phyloP scores from a whole-genome alignment of 2,797 vertebrate species.

The Sphenopsis melanotis region DNA sequence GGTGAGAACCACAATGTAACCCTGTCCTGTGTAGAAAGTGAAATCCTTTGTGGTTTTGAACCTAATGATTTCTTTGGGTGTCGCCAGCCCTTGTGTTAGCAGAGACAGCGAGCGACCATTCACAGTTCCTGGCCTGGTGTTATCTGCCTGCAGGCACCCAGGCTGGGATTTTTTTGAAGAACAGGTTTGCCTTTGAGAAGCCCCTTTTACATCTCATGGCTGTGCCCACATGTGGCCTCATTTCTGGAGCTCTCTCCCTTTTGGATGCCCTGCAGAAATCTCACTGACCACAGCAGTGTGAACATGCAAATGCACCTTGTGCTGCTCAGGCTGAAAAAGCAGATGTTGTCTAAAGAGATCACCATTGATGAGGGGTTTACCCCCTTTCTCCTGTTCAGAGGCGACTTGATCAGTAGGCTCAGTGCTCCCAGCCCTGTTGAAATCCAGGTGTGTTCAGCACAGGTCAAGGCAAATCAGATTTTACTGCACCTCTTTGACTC shows the following conservation, averaged over 20 bases:
- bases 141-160: neutral
- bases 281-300: neutral
- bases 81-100: fast-evolving
- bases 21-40: neutral
- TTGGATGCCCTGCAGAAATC: neutral
- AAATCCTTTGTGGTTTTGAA: neutral
- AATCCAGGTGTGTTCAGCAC: neutral
- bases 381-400: neutral
- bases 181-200: neutral
- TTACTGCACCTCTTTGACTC: neutral
- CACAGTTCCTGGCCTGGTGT: fast-evolving
- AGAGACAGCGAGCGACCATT: fast-evolving
- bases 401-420: neutral
- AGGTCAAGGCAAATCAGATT: neutral
- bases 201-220: neutral
- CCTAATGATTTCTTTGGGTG: neutral
- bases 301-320: neutral
- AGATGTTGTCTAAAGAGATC: neutral
- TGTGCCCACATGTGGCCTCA: neutral
- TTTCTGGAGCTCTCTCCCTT: neutral
- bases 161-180: neutral
- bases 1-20: neutral
- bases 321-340: neutral
- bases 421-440: neutral
- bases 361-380: neutral